A percentile compares a stretch with the other conserved stretches of the same genome.
These are phyloP conservation scores for Harpagoxenus sublaevis DNA, from an alignment of 2,888 invertebrate genomes.

Conservation along the genomic window DNA sequence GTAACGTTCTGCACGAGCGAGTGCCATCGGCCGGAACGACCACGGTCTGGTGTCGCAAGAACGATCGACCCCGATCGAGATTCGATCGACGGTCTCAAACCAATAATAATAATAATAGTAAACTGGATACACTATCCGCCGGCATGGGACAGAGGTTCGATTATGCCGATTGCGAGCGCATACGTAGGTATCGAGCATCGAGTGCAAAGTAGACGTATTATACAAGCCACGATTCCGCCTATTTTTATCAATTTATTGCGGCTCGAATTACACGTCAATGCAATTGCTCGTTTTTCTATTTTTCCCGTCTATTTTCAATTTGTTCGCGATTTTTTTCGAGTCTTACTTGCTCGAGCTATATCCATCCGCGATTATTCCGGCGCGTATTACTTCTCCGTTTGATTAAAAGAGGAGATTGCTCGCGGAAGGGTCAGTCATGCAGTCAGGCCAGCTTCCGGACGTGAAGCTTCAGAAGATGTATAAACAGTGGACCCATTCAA, in stretches of 20 bases:
- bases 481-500: slow-evolving; percentile 68
- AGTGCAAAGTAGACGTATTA: neutral
- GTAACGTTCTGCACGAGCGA: slow-evolving; percentile 66
- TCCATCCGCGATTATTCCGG: neutral
- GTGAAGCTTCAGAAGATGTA: slow-evolving; percentile 27
- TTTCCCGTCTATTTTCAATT: neutral
- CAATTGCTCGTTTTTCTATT: no score
- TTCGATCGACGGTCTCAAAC: slow-evolving; percentile 43
- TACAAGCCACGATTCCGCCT: slow-evolving; percentile 5
- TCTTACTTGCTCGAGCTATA: neutral
- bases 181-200: slow-evolving; percentile 27
- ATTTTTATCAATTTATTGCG: neutral
- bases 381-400: neutral
- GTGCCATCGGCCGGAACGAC: slow-evolving; percentile 46
- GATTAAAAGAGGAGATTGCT: slow-evolving; percentile 15
- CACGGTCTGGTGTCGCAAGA: slow-evolving; percentile 59
- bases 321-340: neutral
- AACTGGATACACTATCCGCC: slow-evolving; percentile 27
- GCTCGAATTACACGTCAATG: no score
- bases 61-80: slow-evolving; percentile 58
- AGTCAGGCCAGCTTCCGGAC: neutral
- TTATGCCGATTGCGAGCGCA: slow-evolving; percentile 38
- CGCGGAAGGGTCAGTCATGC: neutral
- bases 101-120: slow-evolving; percentile 40
- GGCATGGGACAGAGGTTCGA: slow-evolving; percentile 57